Base-by-base conservation (phyloP, 2,888 invertebrate genomes). In the Aleiodes alternator region DNA sequence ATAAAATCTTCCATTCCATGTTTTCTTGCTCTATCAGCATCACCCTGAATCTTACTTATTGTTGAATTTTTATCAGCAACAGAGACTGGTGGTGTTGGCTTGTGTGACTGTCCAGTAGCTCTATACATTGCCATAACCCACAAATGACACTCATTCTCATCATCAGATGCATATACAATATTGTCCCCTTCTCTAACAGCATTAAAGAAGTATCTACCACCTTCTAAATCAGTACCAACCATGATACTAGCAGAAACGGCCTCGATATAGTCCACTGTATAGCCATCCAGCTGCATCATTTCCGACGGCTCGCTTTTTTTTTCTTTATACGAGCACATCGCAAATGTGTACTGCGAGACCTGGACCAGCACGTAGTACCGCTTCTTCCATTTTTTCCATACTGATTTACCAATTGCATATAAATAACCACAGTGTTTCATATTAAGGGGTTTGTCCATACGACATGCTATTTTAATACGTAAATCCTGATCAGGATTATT, bases 331-430 rank as follows among this genome's bases (percentile, higher is more conserved):
- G 98, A 98, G 91, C 99, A 99, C 94, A 99, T 96, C 59, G 99
- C 99, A 92, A 99, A 99, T 53, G 99, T 99, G 91, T 99, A 99
- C 91, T 99, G 99, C 78, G 98, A 98, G 59, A 99, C 98, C 93
- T 99, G 99, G 66, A 99, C 99, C 81, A 99, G 92, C 80, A 99
- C 98, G 93, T 96, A 98, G 90, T 99, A 99, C 75, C 99, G 93
- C 86, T 97, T 96, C 91, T 99, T 99, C 98, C 99, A 99, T 89
- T 99, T 99, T 88, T 99, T 98, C 99, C 99, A 99, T 1, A 98
- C 98, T 77, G 94, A 94, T 91, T 98, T 98, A 69, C 99, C 97
- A 85, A 97, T 93, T n/a, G 96, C 96, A 90, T 96, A 97, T 64
- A 97, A 92, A 88, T 97, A 95, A 93, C 98, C 98, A 90, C 99